A percentile compares a stretch with the other conserved stretches of the same genome.
phyloP scores from a whole-genome alignment of 2,113 vertebrate species.

The Abramis brama region DNA sequence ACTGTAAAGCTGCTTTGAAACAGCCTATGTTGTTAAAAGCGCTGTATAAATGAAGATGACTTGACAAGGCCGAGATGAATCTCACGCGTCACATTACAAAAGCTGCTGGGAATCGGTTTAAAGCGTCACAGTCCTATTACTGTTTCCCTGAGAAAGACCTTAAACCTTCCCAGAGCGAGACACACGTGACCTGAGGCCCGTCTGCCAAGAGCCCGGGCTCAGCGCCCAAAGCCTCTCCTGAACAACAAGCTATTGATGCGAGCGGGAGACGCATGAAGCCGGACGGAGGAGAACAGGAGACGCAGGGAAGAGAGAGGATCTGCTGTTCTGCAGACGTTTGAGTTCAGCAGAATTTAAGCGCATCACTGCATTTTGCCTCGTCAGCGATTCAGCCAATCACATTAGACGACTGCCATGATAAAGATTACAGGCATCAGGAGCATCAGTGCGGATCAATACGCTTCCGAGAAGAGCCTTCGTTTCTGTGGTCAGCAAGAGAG shows the following conservation, averaged over 20 bases:
- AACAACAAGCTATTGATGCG: constrained; percentile 48
- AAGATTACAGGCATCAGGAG: not conserved
- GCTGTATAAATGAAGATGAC: too few relatives aligned
- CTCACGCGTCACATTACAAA: too few relatives aligned
- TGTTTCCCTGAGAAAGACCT: not conserved
- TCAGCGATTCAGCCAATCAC: not conserved
- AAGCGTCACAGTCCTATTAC: not conserved
- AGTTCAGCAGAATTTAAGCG: not conserved
- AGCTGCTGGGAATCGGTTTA: too few relatives aligned
- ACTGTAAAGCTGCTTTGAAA: too few relatives aligned
- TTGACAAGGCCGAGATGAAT: too few relatives aligned
- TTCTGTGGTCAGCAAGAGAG: not conserved
- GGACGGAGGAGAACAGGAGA: constrained; percentile 1
- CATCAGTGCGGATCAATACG: not conserved
- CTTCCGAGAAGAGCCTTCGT: not conserved
- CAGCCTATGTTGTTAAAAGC: too few relatives aligned
- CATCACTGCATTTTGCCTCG: not conserved
- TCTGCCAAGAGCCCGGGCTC: constrained; percentile 40
- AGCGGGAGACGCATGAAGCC: constrained; percentile 25
- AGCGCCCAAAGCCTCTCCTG: constrained; percentile 31
- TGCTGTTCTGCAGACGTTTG: not conserved
- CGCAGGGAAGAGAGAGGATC: not conserved
- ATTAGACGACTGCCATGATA: not conserved
- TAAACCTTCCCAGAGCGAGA: not conserved
- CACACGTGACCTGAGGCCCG: not conserved